Base-by-base conservation (phyloP, 2,797 vertebrate species). In the Distichodus sexfasciatus region DNA sequence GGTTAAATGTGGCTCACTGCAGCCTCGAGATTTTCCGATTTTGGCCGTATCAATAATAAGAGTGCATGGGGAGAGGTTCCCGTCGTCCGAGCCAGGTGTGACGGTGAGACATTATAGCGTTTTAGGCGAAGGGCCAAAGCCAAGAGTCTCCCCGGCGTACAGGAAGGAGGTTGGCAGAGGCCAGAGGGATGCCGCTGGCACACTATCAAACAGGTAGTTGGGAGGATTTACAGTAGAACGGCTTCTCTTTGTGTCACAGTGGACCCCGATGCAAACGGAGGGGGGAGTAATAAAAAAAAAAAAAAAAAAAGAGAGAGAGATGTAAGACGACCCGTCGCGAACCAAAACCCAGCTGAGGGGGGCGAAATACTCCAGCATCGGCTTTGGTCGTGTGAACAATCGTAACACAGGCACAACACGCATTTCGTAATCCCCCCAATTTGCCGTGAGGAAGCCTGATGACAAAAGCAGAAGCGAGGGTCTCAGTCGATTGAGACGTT, bases 161-260 rank as follows among this genome's bases (percentile, higher is more conserved):
- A 47, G 19, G 41, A 24, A 43, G 44, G 58, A 35, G 31, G 43
- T 43, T 66, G 70, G 66, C 76, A 75, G 66, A 63, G 1, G 31
- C 62, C 6, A 53, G 72, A 71, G 23, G 7, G 68, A 77, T 66
- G 53, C 33, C 65, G 74, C 76, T 81, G 80, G 83, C 74, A 19
- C 9, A 40, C 75, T 68, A 83, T 83, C 77, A 84, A 78, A 81
- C 82, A 83, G 79, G 83, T 85, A 83, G 72, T 85, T 87, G 46
- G 10, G 76, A 74, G 82, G 80, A 87, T 86, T 86, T 80, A 88
- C 75, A 71, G 47, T 19, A 59, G 53, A 51, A 50, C 47, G 54
- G 48, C 5, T 71, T 55, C 6, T 14, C 48, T 60, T 77, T 79
- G 72, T 84, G 80, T 82, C 61, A 64, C 82, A 60, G 43, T 64